Evolutionary conservation across 2,888 invertebrate genomes (phyloP).

Genomic region (Pelosia muscerda): DNA sequence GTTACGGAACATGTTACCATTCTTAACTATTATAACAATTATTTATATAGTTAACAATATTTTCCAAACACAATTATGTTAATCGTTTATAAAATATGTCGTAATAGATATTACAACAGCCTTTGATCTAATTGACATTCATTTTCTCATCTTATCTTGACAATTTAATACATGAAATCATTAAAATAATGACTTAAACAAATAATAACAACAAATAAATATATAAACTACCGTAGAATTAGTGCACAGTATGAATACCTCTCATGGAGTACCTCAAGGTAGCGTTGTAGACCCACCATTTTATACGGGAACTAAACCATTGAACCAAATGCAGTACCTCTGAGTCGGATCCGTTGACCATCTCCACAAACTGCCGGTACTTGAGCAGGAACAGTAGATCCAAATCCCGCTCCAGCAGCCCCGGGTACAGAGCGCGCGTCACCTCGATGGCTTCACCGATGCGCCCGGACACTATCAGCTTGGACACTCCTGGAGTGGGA

Average conservation of each 20-base stretch:
- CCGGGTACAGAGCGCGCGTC: conserved; percentile 96
- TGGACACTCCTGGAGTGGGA: conserved; percentile 92
- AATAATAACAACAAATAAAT: not conserved
- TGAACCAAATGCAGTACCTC: conserved; percentile 66
- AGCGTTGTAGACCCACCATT: not conserved
- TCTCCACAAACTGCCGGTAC: conserved; percentile 99
- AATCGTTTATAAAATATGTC: too few species aligned
- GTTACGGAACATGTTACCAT: too few species aligned
- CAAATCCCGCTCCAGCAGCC: conserved; percentile 95
- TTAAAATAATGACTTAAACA: not conserved
- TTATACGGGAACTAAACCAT: not conserved
- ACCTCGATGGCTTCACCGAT: conserved; percentile 98
- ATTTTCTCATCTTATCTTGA: not conserved
- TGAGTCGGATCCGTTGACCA: conserved; percentile 97
- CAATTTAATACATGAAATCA: too few species aligned
- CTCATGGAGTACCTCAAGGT: not conserved
- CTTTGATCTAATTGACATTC: not conserved
- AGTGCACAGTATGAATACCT: not conserved
- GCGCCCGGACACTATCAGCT: conserved; percentile 95
- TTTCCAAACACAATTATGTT: too few species aligned
- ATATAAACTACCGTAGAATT: not conserved
- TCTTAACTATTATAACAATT: too few species aligned
- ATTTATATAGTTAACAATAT: too few species aligned
- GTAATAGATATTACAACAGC: not conserved
- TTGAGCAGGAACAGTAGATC: conserved; percentile 98